A percentile compares a stretch with the other conserved stretches of the same genome.
phyloP scores from a whole-genome alignment of 2,113 vertebrate species.

The Oxyruncus cristatus region DNA sequence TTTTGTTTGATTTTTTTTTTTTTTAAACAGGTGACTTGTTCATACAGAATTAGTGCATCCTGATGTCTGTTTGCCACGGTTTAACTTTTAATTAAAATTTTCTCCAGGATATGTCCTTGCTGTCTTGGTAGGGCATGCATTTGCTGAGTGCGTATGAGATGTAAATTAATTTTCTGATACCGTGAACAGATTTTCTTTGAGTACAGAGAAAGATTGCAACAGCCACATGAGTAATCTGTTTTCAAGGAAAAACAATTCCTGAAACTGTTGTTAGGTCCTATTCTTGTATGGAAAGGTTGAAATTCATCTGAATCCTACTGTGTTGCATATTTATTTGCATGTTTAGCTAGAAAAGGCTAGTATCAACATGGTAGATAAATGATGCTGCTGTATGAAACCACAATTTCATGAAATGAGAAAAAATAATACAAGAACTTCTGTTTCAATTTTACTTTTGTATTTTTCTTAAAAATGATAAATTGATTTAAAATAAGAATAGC shows the following conservation, averaged over 20 bases:
- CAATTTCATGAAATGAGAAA: neutral
- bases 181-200: neutral
- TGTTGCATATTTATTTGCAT: neutral
- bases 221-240: neutral
- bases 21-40: neutral
- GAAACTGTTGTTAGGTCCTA: neutral
- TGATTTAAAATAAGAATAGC: neutral
- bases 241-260: neutral
- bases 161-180: neutral
- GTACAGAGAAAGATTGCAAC: neutral
- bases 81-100: neutral
- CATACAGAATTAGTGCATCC: neutral
- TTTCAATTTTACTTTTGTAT: accelerated
- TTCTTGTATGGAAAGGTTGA: neutral
- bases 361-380: neutral
- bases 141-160: neutral
- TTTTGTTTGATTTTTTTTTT: neutral
- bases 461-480: neutral
- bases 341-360: neutral
- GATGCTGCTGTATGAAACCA: neutral
- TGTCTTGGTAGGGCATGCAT: neutral
- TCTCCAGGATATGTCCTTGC: neutral
- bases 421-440: neutral
- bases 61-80: neutral
- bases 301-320: neutral